Percentiles rank a stretch among this genome's conserved stretches.
phyloP scores from a whole-genome alignment of 2,888 invertebrate genomes.

The Nephrotoma appendiculata region DNA sequence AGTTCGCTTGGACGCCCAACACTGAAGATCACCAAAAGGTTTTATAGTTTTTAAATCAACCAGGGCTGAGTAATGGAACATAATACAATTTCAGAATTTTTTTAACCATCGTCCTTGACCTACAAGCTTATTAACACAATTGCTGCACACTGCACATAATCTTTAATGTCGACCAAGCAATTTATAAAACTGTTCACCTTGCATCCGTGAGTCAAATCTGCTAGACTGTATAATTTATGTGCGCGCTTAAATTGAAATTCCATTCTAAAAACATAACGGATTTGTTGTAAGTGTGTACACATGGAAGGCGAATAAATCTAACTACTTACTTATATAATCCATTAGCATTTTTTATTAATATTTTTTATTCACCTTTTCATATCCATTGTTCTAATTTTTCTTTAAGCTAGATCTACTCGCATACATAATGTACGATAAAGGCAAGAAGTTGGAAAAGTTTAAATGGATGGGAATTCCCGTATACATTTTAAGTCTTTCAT shows the following conservation, averaged over 20 bases:
- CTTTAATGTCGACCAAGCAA: neutral
- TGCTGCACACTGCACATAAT: neutral
- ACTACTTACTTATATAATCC: neutral
- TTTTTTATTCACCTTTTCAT: neutral
- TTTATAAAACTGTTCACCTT: neutral
- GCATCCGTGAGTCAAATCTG: neutral
- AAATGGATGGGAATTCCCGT: neutral
- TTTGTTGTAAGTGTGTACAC: neutral
- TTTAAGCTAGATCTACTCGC: neutral
- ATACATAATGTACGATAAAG: neutral
- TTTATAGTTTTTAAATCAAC: too few relatives aligned
- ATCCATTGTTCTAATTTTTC: neutral
- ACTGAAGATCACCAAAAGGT: too few relatives aligned
- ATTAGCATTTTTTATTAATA: neutral
- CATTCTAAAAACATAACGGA: neutral
- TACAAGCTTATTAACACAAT: neutral
- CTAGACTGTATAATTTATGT: neutral
- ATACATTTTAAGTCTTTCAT: neutral
- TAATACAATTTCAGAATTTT: too few relatives aligned
- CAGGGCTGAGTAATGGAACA: too few relatives aligned
- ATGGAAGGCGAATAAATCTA: neutral
- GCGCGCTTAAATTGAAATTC: neutral
- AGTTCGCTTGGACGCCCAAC: too few relatives aligned
- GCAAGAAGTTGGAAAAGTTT: neutral
- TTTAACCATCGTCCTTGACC: neutral